Base-by-base conservation (phyloP, 2,113 vertebrate species). In the Thalassoma bifasciatum region DNA sequence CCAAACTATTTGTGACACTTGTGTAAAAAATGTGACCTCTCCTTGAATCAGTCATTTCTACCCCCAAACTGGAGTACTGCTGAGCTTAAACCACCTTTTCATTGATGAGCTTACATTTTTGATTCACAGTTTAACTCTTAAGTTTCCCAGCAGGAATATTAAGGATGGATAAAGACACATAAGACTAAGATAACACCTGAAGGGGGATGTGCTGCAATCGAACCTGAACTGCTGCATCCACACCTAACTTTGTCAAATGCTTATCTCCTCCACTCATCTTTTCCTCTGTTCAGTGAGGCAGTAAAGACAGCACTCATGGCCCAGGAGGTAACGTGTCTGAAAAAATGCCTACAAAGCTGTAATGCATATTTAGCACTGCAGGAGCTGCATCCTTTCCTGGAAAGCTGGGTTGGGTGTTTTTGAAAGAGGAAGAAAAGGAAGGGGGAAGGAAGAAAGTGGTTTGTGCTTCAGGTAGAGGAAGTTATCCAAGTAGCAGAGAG, bases 371-470 rank as follows among this genome's bases (percentile, higher is more conserved):
- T 58, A 81, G 71, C 13, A 5, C 50, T 70, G 66, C 4, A 10
- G 73, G 76, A 85, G 72, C 50, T 16, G 74, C 62, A 38, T 54
- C 57, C 80, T 71, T 66, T 61, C 70, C 79, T 66, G 46, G 50
- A 73, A 9, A 51, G 44, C 30, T 10, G 2, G 17, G 63, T 58
- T 17, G 23, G 21, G 50, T 63, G 50, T 75, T 88, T 68, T 81
- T 67, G 80, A 59, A 69, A 47, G 72, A 75, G 69, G 50, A 64
- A 52, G 64, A 54, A 75, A 57, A 69, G 46, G 66, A 58, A 65
- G 49, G 66, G 70, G 44, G 21, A 21, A 16, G 57, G 79, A 86
- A 87, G 38, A 87, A 87, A 81, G 82, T 16, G 17, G 23, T 74
- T 78, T 37, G 42, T 72, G 71, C 69, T 54, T 56, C 26, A 72